These are phyloP conservation scores for Thecophora atra DNA, from an alignment of 2,888 invertebrate genomes.

Conservation along the genomic window DNA sequence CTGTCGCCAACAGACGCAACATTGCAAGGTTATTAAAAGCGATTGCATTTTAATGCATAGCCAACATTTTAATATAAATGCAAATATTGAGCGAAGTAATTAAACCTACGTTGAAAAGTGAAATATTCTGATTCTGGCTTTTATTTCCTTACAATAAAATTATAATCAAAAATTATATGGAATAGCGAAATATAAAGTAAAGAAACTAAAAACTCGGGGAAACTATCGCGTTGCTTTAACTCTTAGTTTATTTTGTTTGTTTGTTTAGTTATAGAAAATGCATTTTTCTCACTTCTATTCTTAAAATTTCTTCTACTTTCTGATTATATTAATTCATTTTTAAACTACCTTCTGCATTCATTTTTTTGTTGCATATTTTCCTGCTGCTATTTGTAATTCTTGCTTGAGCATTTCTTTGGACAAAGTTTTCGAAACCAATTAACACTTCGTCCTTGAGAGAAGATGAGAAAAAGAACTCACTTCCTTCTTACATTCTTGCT, in stretches of 20 bases:
- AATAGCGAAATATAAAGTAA: neutral
- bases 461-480: neutral
- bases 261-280: too few species aligned
- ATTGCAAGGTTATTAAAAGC: neutral
- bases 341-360: too few species aligned
- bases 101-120: neutral
- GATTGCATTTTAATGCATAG: neutral
- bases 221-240: too few species aligned
- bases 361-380: neutral
- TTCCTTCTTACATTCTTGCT: slow-evolving; percentile 13
- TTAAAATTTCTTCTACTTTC: too few species aligned
- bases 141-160: too few species aligned
- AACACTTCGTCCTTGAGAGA: neutral
- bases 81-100: slow-evolving; percentile 4
- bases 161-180: too few species aligned
- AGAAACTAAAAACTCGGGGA: too few species aligned
- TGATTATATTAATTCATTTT: neutral
- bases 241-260: too few species aligned
- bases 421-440: slow-evolving; percentile 5
- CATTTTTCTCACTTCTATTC: too few species aligned
- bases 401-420: neutral
- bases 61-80: slow-evolving; percentile 14
- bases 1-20: neutral
- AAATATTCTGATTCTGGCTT: too few species aligned
- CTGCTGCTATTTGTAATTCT: neutral